A percentile compares a stretch with the other conserved stretches of the same genome.
phyloP scores from a whole-genome alignment of 1,140 invertebrate species.

The Drosophila tsacasi region DNA sequence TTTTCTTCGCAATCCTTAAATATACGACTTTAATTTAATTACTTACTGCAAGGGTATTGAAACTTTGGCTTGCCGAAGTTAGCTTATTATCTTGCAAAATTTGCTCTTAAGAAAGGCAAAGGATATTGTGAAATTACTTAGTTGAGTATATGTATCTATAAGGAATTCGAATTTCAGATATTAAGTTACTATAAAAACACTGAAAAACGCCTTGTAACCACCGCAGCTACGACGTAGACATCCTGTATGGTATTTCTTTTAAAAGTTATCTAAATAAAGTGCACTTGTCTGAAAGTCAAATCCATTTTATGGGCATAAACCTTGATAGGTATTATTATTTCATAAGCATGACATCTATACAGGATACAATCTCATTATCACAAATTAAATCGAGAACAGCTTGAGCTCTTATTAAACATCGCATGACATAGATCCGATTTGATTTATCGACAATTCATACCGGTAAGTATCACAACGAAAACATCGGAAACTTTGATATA shows the following conservation, averaged over 20 bases:
- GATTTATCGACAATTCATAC: too few relatives aligned
- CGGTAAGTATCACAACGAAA: too few relatives aligned
- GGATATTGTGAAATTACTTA: neutral
- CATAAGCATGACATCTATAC: neutral
- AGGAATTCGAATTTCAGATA: neutral
- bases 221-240: slow-evolving; percentile 33
- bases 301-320: neutral
- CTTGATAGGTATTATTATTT: neutral
- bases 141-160: neutral
- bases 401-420: too few relatives aligned
- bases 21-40: too few relatives aligned
- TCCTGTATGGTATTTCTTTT: neutral
- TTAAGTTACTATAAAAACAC: too few relatives aligned
- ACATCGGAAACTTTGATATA: too few relatives aligned
- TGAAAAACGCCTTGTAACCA: slow-evolving; percentile 7
- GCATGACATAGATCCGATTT: too few relatives aligned
- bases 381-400: neutral
- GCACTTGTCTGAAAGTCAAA: slow-evolving; percentile 2
- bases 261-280: slow-evolving; percentile 19
- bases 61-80: too few relatives aligned
- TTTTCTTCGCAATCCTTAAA: too few relatives aligned
- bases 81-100: too few relatives aligned
- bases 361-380: neutral
- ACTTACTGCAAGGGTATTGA: too few relatives aligned
- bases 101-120: neutral